phyloP scores from a whole-genome alignment of 1,140 invertebrate genomes.

The Lepidostoma basale region DNA sequence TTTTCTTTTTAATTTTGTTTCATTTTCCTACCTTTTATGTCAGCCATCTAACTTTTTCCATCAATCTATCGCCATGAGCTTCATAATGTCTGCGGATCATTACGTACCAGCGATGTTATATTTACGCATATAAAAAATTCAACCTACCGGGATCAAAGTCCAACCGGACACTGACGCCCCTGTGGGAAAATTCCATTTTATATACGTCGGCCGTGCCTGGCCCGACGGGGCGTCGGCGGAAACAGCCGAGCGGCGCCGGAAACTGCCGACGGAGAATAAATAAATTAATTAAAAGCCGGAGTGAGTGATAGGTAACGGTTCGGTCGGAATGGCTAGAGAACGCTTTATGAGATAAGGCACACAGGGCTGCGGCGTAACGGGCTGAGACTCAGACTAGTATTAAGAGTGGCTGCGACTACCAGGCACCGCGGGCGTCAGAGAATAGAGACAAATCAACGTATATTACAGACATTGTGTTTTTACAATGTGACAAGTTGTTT shows the following conservation, averaged over 20 bases:
- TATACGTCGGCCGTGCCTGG: not conserved
- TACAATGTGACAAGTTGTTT: too few relatives aligned
- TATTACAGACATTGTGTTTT: too few relatives aligned
- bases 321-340: slow-evolving; percentile 23
- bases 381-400: too few relatives aligned
- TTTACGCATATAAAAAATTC: not conserved
- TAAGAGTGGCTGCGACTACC: too few relatives aligned
- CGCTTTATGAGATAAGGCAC: slow-evolving; percentile 11
- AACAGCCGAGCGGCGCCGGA: slow-evolving; percentile 29
- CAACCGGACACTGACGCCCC: not conserved
- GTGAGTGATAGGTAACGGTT: slow-evolving; percentile 35
- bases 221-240: slow-evolving; percentile 15
- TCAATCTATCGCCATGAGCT: not conserved
- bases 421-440: too few relatives aligned
- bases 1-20: too few relatives aligned
- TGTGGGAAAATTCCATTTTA: not conserved
- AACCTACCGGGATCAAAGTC: not conserved
- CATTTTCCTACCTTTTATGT: not conserved
- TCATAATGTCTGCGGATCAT: not conserved
- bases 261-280: slow-evolving; percentile 38
- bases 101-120: not conserved
- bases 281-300: slow-evolving; percentile 45
- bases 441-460: too few relatives aligned
- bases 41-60: not conserved
- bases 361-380: too few relatives aligned